Evolutionary conservation across 2,888 invertebrate species (phyloP).

Genomic region (Dryobota labecula): DNA sequence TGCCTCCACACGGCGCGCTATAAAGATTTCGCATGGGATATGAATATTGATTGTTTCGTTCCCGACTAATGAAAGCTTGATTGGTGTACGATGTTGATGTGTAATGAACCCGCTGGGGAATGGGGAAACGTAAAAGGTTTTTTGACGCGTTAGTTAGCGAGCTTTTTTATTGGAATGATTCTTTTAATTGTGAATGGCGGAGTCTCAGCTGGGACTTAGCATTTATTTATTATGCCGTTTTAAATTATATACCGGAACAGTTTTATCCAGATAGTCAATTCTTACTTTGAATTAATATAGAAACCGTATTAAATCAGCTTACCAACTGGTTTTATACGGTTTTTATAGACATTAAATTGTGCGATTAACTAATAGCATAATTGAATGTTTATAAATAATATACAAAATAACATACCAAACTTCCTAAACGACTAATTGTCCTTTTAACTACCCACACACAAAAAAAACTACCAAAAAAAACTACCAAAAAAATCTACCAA

Average conservation of each 20-base stretch:
- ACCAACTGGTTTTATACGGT: too few relatives aligned
- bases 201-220: slow-evolving; percentile 53
- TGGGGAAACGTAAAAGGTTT: slow-evolving; percentile 78
- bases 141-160: slow-evolving; percentile 71
- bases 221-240: slow-evolving; percentile 21
- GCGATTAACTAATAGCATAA: too few relatives aligned
- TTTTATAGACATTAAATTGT: too few relatives aligned
- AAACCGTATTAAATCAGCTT: neutral
- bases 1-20: slow-evolving; percentile 75
- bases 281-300: neutral
- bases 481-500: neutral
- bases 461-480: neutral
- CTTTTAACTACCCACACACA: accelerated
- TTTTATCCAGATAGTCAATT: neutral
- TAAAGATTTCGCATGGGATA: slow-evolving; percentile 89
- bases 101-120: slow-evolving; percentile 80
- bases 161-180: slow-evolving; percentile 71
- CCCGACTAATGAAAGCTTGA: slow-evolving; percentile 87
- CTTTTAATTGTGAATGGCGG: slow-evolving; percentile 71
- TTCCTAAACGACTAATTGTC: neutral
- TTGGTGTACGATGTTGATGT: slow-evolving; percentile 86
- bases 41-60: slow-evolving; percentile 89
- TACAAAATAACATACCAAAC: neutral
- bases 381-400: neutral
- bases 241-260: slow-evolving; percentile 4